Percentiles rank a stretch among this genome's conserved stretches.
Conservation (phyloP, 2,113 vertebrate species). For the Pardalotus punctatus region DNA sequence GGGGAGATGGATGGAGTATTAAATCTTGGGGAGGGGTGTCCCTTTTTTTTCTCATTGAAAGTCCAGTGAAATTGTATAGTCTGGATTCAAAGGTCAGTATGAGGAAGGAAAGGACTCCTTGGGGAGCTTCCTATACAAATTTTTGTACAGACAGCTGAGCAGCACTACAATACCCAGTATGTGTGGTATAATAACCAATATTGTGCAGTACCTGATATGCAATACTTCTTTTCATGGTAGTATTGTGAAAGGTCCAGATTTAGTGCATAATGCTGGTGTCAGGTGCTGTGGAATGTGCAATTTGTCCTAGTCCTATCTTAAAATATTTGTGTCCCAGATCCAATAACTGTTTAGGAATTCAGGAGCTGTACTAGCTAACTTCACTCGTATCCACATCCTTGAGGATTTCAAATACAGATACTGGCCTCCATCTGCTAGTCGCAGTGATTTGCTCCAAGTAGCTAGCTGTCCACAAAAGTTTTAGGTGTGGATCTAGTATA, state of each 20-base stretch:
- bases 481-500: not conserved
- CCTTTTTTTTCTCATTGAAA: not conserved
- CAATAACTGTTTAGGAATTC: not conserved
- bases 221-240: not conserved
- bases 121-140: not conserved
- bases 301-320: not conserved
- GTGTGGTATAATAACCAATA: not conserved
- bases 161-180: not conserved
- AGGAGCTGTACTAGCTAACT: not conserved
- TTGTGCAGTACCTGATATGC: not conserved
- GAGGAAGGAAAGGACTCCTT: not conserved
- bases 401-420: not conserved
- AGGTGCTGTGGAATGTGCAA: not conserved
- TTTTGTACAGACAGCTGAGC: not conserved
- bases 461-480: not conserved
- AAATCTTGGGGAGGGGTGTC: not conserved
- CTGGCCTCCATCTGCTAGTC: not conserved
- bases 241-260: not conserved
- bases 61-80: not conserved
- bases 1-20: not conserved
- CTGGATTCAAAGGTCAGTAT: not conserved
- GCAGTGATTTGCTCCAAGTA: not conserved
- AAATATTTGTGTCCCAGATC: not conserved
- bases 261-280: not conserved
- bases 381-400: not conserved